Conservation (phyloP, 2,797 vertebrate species). For the Arctocebus calabarensis region DNA sequence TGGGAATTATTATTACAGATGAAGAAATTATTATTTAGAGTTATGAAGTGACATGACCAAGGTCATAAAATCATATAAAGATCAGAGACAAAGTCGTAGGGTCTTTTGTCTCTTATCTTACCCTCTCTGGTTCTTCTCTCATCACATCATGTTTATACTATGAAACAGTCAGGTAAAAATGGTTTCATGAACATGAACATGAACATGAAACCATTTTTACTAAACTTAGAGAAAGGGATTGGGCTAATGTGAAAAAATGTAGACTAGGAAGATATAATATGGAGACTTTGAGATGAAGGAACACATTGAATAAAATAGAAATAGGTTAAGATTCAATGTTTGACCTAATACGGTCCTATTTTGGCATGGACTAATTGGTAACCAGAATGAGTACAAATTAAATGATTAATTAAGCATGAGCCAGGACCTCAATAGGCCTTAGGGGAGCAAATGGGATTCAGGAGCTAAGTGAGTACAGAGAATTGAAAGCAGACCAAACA, state of each 20-base stretch:
- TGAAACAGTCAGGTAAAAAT: not conserved
- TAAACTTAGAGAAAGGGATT: not conserved
- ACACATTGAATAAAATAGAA: not conserved
- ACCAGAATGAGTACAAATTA: not conserved
- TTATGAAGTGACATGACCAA: not conserved
- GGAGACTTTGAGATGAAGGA: not conserved
- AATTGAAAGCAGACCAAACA: not conserved
- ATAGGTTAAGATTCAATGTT: not conserved
- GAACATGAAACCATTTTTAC: not conserved
- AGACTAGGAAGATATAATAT: not conserved
- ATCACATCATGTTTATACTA: not conserved
- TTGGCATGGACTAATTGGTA: not conserved
- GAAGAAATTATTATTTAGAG: not conserved
- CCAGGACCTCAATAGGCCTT: not conserved
- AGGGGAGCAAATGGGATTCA: not conserved
- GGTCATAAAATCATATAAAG: not conserved
- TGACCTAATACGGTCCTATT: not conserved
- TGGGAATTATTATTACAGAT: not conserved
- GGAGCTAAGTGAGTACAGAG: not conserved
- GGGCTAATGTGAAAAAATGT: not conserved
- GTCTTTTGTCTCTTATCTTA: not conserved
- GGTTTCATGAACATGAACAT: not conserved
- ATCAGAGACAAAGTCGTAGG: not conserved
- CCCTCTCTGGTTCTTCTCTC: not conserved
- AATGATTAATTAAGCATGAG: not conserved